Base-by-base conservation (phyloP, 2,797 vertebrate genomes). In the Sebastes trivittatus region DNA sequence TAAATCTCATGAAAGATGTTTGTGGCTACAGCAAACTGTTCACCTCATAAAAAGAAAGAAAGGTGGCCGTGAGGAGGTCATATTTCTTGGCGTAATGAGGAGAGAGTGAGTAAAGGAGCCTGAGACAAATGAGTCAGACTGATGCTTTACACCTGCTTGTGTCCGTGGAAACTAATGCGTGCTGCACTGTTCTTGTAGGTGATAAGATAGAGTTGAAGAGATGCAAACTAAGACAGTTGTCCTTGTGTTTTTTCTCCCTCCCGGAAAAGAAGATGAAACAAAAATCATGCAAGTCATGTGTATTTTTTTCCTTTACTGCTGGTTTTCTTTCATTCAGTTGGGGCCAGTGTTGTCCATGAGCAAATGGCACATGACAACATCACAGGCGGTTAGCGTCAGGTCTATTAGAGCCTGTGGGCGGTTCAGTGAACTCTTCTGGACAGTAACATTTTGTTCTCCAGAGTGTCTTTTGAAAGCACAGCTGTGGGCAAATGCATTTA, bases 281-380 rank as follows among this genome's bases (percentile, higher is more conserved):
- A 84, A 85, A 70, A 46, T 71, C 55, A 80, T 59, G 23, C 55
- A 67, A 76, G 66, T 42, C 42, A 3, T 4, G 7, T 69, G 4
- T 11, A 38, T 36, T 54, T 75, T 78, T 64, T 60, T 4, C 16
- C 20, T 76, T 63, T 77, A 27, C 49, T 81, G 18, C 23, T 74
- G 9, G 68, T 84, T 75, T 81, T 60, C n/a, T 65, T 69, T 32
- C 3, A 6, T 68, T 65, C 27, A 77, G 30, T 64, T 42, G 23
- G 49, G 49, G 70, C 66, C 69, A 60, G 62, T 67, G 54, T 88
- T 79, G 70, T 82, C 62, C 72, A 55, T 88, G 89, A 90, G 72
- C 75, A 92, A 90, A 92, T 91, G 79, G 79, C 84, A 88, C 78
- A 91, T 90, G 92, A 90, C 91, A 88, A 78, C 90, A 91, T 92